These are phyloP conservation scores for mouse (Mus musculus) DNA, from an alignment of 2,113 vertebrate genomes.

Conservation along the genomic window DNA sequence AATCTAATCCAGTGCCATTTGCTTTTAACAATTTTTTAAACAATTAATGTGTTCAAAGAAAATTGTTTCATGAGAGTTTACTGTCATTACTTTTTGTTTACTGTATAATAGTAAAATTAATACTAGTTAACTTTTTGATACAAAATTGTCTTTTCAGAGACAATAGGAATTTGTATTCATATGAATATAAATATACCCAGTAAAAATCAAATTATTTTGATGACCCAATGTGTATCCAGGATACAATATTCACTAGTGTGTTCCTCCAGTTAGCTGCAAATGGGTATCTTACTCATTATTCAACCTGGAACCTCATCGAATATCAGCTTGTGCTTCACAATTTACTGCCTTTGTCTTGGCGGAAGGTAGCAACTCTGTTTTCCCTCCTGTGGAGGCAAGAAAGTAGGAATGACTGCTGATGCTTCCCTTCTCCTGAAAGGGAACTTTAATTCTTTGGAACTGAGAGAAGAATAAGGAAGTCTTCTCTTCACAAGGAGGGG, in stretches of 20 bases:
- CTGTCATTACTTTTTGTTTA: slow-evolving; percentile 7
- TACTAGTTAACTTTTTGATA: slow-evolving; percentile 5
- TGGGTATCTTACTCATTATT: background rate
- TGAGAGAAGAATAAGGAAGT: background rate
- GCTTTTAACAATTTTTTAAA: background rate
- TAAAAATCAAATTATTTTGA: slow-evolving; percentile 18
- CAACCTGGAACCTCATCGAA: background rate
- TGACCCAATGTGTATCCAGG: background rate
- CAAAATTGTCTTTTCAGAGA: background rate
- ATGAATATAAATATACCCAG: background rate
- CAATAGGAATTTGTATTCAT: background rate
- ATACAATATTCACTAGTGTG: background rate
- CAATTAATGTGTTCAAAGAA: slow-evolving; percentile 48
- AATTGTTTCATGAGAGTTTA: background rate
- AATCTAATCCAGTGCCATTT: background rate
- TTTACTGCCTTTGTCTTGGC: slow-evolving; percentile 8
- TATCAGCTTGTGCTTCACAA: background rate
- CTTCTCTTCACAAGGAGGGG: background rate
- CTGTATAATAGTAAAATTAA: background rate
- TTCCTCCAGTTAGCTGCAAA: background rate
- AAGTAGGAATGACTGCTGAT: background rate
- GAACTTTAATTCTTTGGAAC: slow-evolving; percentile 20
- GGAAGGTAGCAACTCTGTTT: background rate
- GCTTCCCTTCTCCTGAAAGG: background rate
- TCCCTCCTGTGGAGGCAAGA: background rate